Evolutionary conservation across 2,888 invertebrate genomes (phyloP), one percentile per base, ranked within the genome.

Genomic region (Sympetrum striolatum): DNA sequence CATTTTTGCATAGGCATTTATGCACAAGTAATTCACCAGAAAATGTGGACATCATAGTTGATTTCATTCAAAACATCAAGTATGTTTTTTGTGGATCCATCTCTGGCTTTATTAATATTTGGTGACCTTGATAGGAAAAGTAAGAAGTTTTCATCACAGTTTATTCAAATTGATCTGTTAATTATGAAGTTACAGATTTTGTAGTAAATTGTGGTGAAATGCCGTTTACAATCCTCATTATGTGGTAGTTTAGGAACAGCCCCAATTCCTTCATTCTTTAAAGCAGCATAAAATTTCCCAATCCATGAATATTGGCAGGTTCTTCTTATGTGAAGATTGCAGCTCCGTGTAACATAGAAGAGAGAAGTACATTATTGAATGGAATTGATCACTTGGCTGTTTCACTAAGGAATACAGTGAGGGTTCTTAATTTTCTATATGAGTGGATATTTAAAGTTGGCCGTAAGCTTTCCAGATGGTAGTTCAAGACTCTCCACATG

Each of bases 321-420:
- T 35, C 60, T 86, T 60, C 86, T 53, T 86, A 37, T 37, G 37
- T 35, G 86, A 86, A 86, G 86, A 86, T 64, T n/a, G 64, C 86
- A 37, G 86, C 86, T 60, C 31, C 60, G 14, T 60, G 60, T 37
- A 60, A 60, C 82, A 58, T 60, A 12, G 60, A 64, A 60, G n/a
- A 60, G 37, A 60, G 58, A 64, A 60, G 60, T 22, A 12, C 86
- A 86, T 60, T 37, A 22, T 86, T 86, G 86, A 73, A 60, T 64
- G 86, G 73, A 73, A 73, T 73, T 73, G 73, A 73, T 73, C 73
- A 31, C 58, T 60, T 64, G 86, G 48, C 60, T 37, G 60, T 86
- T 58, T 86, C 86, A n/a, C 37, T 86, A 60, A 86, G 86, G 86
- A 86, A 37, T 37, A 86, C 58, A 86, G 86, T 86, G 86, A 86